Percentiles rank a stretch among this genome's conserved stretches.
phyloP scores from a whole-genome alignment of 2,797 vertebrate genomes.

The Acanthiza pusilla region DNA sequence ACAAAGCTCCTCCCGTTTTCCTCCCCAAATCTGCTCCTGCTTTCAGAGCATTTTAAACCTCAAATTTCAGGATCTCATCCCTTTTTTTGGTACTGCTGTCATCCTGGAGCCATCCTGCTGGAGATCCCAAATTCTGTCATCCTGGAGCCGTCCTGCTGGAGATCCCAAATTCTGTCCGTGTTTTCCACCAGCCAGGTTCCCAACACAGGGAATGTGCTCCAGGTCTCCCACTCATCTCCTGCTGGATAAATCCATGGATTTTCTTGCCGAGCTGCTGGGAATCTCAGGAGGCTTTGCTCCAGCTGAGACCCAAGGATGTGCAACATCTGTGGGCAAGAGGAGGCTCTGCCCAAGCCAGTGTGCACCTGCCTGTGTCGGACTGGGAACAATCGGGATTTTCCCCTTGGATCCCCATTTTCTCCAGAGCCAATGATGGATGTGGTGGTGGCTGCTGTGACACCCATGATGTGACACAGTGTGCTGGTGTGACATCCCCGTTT shows the following conservation, averaged over 20 bases:
- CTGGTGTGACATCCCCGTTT: neutral
- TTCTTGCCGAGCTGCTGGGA: neutral
- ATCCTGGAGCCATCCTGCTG: neutral
- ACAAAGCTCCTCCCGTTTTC: accelerated
- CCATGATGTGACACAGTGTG: neutral
- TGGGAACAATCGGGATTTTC: neutral
- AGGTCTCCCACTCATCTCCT: neutral
- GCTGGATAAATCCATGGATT: neutral
- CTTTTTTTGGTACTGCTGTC: neutral
- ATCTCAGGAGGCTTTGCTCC: neutral
- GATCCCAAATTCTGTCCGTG: accelerated
- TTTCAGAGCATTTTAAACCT: neutral
- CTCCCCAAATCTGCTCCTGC: neutral
- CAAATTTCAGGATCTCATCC: neutral
- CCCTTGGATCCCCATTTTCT: neutral
- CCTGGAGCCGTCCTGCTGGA: neutral
- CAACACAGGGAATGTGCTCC: accelerated
- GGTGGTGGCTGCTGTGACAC: neutral
- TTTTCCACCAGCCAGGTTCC: neutral
- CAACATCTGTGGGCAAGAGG: neutral
- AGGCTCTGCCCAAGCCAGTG: neutral
- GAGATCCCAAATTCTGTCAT: accelerated
- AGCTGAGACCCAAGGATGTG: neutral
- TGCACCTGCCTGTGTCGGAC: neutral
- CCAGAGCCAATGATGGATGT: accelerated